These are phyloP conservation scores for Zeuzera pyrina DNA, from an alignment of 2,888 invertebrate species.

Conservation along the genomic window DNA sequence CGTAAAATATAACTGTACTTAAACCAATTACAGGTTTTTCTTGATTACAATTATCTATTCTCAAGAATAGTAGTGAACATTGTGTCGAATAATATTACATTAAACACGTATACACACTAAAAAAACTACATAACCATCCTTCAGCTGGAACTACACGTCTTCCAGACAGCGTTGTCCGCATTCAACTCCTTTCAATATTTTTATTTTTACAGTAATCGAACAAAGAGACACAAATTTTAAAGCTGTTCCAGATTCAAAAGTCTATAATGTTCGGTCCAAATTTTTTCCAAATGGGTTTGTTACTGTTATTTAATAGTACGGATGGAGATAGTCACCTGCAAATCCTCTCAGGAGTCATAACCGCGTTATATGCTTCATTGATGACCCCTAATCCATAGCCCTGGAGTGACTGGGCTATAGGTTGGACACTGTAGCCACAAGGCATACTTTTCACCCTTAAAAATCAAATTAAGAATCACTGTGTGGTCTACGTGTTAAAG, in stretches of 20 bases:
- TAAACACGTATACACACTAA: no score
- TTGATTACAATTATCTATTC: no score
- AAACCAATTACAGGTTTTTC: no score
- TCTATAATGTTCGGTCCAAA: neutral
- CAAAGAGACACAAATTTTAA: neutral
- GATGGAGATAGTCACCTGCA: conserved; percentile 18
- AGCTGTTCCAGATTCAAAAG: neutral
- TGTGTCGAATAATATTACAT: no score
- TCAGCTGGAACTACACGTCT: no score
- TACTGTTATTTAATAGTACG: neutral
- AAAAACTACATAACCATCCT: no score
- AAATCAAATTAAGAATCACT: neutral
- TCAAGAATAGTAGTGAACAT: no score
- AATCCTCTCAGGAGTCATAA: conserved; percentile 31
- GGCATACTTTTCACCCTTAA: conserved; percentile 29
- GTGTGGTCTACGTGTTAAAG: neutral
- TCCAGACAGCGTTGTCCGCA: no score
- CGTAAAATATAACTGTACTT: no score
- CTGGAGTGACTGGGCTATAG: conserved; percentile 25
- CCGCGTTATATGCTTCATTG: conserved; percentile 20
- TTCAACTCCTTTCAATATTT: no score
- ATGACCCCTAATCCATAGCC: conserved; percentile 31
- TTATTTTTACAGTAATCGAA: no score
- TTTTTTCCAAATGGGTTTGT: neutral
- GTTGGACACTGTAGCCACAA: conserved; percentile 22